Base-by-base conservation (phyloP, 2,113 vertebrate genomes). In the Seriola aureovittata region DNA sequence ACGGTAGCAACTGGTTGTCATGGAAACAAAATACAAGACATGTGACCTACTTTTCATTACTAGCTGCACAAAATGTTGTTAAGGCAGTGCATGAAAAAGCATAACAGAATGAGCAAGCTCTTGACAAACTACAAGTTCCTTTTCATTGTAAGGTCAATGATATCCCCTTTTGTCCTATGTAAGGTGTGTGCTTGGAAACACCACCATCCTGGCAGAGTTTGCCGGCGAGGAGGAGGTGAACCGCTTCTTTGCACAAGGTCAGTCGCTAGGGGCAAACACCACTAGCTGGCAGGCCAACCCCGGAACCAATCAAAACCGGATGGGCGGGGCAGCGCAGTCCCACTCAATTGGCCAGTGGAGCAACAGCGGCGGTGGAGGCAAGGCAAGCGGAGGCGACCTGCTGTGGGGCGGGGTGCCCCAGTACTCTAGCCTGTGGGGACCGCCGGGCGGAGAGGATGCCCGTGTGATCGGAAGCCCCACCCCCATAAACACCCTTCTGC, bases 181-280 rank as follows among this genome's bases (percentile, higher is more conserved):
- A 58, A 99, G 98, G 98, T 99, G 98, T 42, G 98, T 99, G 80
- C 96, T 99, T 88, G 98, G 98, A 87, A 99, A 99, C 96, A 99
- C 98, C 91, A 99, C 98, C 94, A 99, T 99, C 95, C 93, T 99
- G 95, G 98, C 98, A 0, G 98, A 99, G 94, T 99, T 99, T 23
- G 98, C 98, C 2, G 97, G 98, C 0, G 98, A 99, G 87, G 98
- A 99, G 68, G 98, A 99, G 81, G 97, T 99, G 85, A 99, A 97
- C 90, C 98, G 98, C 42, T 99, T 99, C 96, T 94, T 99, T 89
- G 97, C 98, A 84, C 98, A 99, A 94, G 97, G 97, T 93, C 98
- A 99, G 92, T 95, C 97, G 0, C 96, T 99, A 66, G 91, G 88
- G 91, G 95, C 97, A 0, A 97, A 97, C 95, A 97, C 97, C 90